Base-by-base conservation (phyloP, 2,113 vertebrate species). In the Girardinichthys multiradiatus region DNA sequence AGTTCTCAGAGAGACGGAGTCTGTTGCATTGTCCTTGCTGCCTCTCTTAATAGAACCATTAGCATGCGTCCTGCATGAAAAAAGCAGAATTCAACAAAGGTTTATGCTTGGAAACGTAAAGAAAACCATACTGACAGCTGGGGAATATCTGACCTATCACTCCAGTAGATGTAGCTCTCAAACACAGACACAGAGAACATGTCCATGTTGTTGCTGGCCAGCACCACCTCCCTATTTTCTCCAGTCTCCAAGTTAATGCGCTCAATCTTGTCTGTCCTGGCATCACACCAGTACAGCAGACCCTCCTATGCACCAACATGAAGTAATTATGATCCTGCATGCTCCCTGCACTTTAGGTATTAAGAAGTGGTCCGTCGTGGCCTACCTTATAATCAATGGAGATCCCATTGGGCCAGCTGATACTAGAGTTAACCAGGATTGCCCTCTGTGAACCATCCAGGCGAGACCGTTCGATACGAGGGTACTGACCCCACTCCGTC, bases 111-210 rank as follows among this genome's bases (percentile, higher is more conserved):
- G 35, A 78, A 57, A 35, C 31, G 27, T 11, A 11, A 60, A 30
- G 66, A 57, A 75, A 54, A 54, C 3, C 11, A 70, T 35, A 35
- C 10, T 35, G 1, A 57, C 7, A 29, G 12, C 6, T 14, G 29
- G 11, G 1, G 3, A 4, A 59, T 60, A 60, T 45, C 37, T 85
- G 26, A 98, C 98, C 97, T 95, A 74, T 99, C 98, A 0, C 97
- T 99, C 98, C 98, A 99, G 92, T 99, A 99, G 74, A 99, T 96
- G 93, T 97, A 98, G 68, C 91, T 96, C 90, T 98, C 96, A 1
- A 99, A 99, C 83, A 99, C 97, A 0, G 97, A 98, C 78, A 99
- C 97, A 0, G 97, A 98, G 91, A 99, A 99, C 98, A 99, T 99
- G 92, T 99, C 98, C 96, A 99, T 99, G 94, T 99, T 99, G 87